These are phyloP conservation scores for Eulemur macaco DNA, from an alignment of 2,113 vertebrate species.

Conservation along the genomic window DNA sequence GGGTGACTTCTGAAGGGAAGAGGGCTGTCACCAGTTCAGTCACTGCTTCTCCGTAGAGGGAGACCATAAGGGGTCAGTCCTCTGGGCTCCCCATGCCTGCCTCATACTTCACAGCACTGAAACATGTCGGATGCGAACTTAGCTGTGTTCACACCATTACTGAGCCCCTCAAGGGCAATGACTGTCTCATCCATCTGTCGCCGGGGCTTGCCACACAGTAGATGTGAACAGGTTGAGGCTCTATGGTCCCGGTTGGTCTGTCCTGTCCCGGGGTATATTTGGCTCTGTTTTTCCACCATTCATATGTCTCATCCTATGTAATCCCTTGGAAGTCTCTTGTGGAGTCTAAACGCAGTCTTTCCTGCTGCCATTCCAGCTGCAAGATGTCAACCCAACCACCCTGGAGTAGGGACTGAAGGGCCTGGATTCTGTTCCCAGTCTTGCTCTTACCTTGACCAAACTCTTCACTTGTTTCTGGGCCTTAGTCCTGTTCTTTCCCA, in stretches of 20 bases:
- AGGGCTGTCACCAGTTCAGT: neutral
- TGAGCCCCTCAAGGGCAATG: neutral
- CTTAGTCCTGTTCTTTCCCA: neutral
- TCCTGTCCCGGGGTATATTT: neutral
- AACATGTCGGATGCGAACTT: neutral
- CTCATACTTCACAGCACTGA: neutral
- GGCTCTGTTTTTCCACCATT: neutral
- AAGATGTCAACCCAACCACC: neutral
- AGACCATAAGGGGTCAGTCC: neutral
- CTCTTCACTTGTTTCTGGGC: neutral
- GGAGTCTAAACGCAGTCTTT: neutral
- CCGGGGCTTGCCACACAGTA: neutral
- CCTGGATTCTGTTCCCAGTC: neutral
- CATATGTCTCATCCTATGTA: neutral
- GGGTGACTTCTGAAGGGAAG: slow-evolving; percentile 49
- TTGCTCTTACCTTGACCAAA: neutral
- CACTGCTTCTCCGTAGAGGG: neutral
- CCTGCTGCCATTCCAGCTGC: neutral
- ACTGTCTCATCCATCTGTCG: neutral
- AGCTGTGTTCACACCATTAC: neutral
- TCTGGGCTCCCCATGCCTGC: neutral
- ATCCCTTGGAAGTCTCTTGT: neutral
- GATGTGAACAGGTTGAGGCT: neutral
- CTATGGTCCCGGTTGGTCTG: neutral
- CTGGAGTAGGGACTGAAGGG: neutral